phyloP scores from a whole-genome alignment of 2,113 vertebrate genomes.

The Nothocercus julius region DNA sequence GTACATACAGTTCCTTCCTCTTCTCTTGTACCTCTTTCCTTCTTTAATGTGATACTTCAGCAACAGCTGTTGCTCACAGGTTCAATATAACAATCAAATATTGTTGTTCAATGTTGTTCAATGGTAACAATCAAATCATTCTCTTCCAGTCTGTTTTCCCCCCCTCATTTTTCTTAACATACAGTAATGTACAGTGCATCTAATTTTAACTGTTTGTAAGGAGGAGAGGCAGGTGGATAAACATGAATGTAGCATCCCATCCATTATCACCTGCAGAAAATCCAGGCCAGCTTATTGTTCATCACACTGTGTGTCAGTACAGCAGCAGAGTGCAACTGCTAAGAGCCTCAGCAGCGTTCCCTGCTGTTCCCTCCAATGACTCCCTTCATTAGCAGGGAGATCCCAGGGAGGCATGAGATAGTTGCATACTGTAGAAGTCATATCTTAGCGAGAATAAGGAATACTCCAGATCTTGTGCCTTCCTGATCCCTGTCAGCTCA shows the following conservation, averaged over 20 bases:
- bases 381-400: background rate
- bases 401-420: background rate
- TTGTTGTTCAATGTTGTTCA: background rate
- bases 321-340: background rate
- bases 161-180: background rate
- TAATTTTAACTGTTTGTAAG: background rate
- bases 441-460: background rate
- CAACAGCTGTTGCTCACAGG: background rate
- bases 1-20: background rate
- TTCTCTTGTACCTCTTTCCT: background rate
- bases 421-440: background rate
- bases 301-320: background rate
- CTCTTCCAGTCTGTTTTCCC: background rate
- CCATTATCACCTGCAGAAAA: background rate
- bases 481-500: background rate
- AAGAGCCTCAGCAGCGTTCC: background rate
- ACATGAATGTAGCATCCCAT: background rate
- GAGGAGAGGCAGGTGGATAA: background rate
- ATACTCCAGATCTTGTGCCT: background rate
- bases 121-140: background rate
- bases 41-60: background rate
- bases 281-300: background rate
- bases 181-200: background rate
- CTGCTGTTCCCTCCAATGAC: background rate
- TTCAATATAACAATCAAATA: background rate